A percentile compares a stretch with the other conserved stretches of the same genome.
phyloP scores from a whole-genome alignment of 2,797 vertebrate species.

The Setipinna tenuifilis region DNA sequence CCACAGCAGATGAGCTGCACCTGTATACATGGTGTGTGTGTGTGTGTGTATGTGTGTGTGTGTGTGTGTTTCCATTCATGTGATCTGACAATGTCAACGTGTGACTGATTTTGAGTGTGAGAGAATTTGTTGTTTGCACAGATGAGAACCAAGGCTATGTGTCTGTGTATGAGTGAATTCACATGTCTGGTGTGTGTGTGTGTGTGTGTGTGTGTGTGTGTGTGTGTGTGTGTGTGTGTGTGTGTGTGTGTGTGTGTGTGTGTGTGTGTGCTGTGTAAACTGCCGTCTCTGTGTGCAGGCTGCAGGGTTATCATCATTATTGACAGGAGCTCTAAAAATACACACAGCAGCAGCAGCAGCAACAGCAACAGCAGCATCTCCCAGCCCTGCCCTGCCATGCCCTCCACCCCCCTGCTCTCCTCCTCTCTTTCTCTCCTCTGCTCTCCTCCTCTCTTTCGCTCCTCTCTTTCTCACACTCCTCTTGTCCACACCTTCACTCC shows the following conservation, averaged over 20 bases:
- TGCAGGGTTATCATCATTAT: constrained; percentile 63
- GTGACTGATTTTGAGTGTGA: too few species aligned
- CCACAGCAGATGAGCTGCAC: too few species aligned
- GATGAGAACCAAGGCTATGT: too few species aligned
- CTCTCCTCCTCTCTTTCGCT: not conserved
- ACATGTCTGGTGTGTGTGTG: too few species aligned
- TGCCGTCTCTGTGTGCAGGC: constrained; percentile 26
- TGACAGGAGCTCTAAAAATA: constrained; percentile 71
- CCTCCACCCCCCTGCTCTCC: not conserved
- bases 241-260: too few species aligned
- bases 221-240: not conserved
- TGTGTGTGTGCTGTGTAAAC: not conserved
- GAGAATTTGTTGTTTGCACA: too few species aligned
- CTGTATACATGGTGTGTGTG: too few species aligned
- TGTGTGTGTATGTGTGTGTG: too few species aligned
- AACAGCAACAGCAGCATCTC: not conserved
- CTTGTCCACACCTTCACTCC: not conserved
- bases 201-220: not conserved
- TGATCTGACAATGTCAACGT: too few species aligned
- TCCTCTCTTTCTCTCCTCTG: not conserved
- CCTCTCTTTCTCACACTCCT: not conserved
- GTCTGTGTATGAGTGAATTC: too few species aligned
- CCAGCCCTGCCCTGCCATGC: not conserved
- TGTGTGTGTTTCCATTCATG: too few species aligned
- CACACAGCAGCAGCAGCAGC: constrained; percentile 46